Evolutionary conservation across 1,140 invertebrate genomes (phyloP), one percentile per base, ranked within the genome.

Genomic region (Heliconius nattereri): DNA sequence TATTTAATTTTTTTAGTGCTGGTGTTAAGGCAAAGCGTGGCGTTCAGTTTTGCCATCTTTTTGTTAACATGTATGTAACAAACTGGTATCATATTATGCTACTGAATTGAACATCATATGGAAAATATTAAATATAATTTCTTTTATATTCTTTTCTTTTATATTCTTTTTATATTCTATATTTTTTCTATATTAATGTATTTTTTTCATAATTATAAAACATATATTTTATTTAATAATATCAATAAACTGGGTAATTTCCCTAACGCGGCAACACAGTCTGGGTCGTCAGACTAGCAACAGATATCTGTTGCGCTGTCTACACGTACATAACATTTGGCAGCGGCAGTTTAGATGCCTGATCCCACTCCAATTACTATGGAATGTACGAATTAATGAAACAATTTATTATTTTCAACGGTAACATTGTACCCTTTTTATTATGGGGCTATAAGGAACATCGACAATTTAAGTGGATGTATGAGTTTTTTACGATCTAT

Each of bases 241-340:
- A 7, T 29, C 8, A 29, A 66, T 13, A 70, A 76, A 70, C 7
- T 16, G 60, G 75, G 75, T 32, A 70, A 49, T 23, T 45, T 29
- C 20, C 23, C 3, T 35, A 76, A 49, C n/a, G 1, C 19, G 75
- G 75, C 75, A 76, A 77, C 70, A 29, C 70, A 37, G 45, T n/a
- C 66, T 54, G 49, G 70, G 3, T 26, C 26, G 75, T 71, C 75
- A 72, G 66, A 77, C 70, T 77, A 77, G 76, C 76, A 77, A 77
- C 76, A 77, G 76, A 71, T 77, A 77, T 77, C 76, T 77, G 76
- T 77, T 77, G 76, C 76, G 76, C 76, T 77, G 76, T 77, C 45
- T 77, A 71, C 40, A 77, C 60, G 20, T 60, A 70, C 57, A 11
- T 77, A 77, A 77, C 32, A 77, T 77, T 77, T 77, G 76, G 76